Conservation (phyloP, 1,140 invertebrate genomes). For the Apocrypta bakeri region DNA sequence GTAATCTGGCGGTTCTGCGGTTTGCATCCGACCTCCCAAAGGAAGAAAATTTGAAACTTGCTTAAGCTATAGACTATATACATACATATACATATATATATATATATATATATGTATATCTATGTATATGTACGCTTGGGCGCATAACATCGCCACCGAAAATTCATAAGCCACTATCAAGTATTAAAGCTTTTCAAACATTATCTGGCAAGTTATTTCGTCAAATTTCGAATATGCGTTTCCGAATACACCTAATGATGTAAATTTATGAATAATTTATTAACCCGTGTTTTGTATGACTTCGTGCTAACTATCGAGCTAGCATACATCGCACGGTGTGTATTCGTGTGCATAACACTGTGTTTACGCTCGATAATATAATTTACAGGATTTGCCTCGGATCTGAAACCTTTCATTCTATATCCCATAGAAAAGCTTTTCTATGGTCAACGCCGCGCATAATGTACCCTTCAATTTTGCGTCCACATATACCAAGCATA, state of each 20-base stretch:
- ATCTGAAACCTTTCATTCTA: neutral
- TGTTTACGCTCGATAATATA: neutral
- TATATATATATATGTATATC: too few relatives aligned
- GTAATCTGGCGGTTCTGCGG: neutral
- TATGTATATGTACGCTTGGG: too few relatives aligned
- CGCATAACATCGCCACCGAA: neutral
- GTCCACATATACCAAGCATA: neutral
- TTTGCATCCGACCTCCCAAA: neutral
- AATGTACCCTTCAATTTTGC: neutral
- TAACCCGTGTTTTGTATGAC: too few relatives aligned
- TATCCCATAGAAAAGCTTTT: slow-evolving; percentile 7
- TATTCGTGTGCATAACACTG: too few relatives aligned
- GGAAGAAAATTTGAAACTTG: neutral
- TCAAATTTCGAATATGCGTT: neutral
- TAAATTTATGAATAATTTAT: too few relatives aligned
- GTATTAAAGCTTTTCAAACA: neutral
- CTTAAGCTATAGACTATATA: too few relatives aligned
- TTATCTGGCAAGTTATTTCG: too few relatives aligned
- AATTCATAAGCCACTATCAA: neutral
- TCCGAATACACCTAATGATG: neutral
- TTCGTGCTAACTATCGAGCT: too few relatives aligned
- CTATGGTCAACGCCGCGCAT: neutral
- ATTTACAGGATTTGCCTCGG: neutral
- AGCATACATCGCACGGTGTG: too few relatives aligned
- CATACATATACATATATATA: too few relatives aligned